These are phyloP conservation scores for Sitobion miscanthi DNA, from an alignment of 1,140 invertebrate species.

Conservation along the genomic window DNA sequence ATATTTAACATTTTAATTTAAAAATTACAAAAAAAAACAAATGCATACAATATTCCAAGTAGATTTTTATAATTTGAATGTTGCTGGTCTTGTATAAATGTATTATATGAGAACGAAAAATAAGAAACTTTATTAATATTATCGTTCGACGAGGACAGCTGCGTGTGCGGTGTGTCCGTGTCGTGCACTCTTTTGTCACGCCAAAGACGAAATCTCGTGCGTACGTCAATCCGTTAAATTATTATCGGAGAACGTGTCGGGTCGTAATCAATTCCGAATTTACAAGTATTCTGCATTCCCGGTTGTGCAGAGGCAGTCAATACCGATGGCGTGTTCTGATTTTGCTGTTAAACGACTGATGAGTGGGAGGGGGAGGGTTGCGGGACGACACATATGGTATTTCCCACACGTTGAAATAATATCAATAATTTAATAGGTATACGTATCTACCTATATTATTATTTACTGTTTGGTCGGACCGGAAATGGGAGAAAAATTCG, in stretches of 20 bases:
- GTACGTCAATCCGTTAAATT: constrained; percentile 4
- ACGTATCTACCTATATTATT: not conserved
- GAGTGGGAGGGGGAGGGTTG: too few relatives aligned
- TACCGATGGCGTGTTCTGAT: not conserved
- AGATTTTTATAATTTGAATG: not conserved
- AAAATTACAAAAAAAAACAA: not conserved
- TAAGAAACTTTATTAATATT: not conserved
- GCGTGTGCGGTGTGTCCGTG: not conserved
- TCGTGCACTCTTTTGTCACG: constrained; percentile 12
- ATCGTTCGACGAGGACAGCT: not conserved
- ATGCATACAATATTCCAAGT: not conserved
- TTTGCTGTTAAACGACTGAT: not conserved
- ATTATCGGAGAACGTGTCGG: not conserved
- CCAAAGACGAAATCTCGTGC: not conserved
- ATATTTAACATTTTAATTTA: not conserved
- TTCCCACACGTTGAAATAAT: not conserved
- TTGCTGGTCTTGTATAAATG: not conserved
- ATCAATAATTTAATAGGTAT: not conserved
- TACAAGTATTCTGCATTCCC: not conserved
- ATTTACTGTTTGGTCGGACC: not conserved
- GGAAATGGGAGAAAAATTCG: not conserved
- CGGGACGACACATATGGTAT: not conserved
- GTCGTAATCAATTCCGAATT: not conserved
- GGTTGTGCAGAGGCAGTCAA: not conserved
- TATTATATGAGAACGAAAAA: not conserved